Percentiles rank a stretch among this genome's conserved stretches.
These are phyloP conservation scores for Aplochiton taeniatus DNA, from an alignment of 2,797 vertebrate genomes.

Conservation along the genomic window DNA sequence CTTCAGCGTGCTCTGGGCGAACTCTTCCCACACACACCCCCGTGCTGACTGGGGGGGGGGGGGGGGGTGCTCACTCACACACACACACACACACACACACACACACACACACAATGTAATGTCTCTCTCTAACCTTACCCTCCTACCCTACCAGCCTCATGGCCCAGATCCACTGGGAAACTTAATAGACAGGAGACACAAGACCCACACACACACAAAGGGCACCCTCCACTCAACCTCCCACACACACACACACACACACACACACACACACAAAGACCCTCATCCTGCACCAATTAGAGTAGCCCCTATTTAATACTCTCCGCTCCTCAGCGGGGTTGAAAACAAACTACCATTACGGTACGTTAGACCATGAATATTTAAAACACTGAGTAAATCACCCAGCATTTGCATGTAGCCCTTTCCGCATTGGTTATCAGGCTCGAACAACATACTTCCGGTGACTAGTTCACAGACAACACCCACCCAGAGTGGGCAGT, in stretches of 20 bases:
- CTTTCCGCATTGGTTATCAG: too few relatives aligned
- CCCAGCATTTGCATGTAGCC: too few relatives aligned
- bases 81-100: conserved; percentile 2
- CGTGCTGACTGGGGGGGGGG: conserved; percentile 70
- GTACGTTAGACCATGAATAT: background rate
- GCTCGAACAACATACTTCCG: too few relatives aligned
- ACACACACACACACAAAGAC: conserved; percentile 12
- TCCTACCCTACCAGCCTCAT: conserved; percentile 51
- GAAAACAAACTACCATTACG: background rate
- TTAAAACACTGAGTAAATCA: background rate
- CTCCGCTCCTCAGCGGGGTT: background rate
- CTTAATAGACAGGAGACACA: conserved; percentile 41
- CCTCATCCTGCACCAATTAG: background rate
- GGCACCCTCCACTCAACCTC: conserved; percentile 40
- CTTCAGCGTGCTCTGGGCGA: conserved; percentile 69
- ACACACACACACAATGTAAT: conserved; percentile 19
- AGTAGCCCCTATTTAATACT: background rate
- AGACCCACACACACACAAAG: too few relatives aligned
- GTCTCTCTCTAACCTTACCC: conserved; percentile 17
- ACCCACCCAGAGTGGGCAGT: too few relatives aligned
- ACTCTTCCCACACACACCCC: conserved; percentile 70
- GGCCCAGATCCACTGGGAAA: conserved; percentile 56
- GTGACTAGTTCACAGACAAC: too few relatives aligned
- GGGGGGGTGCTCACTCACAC: conserved; percentile 46
- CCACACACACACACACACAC: conserved; percentile 25